Conservation (phyloP, 2,797 vertebrate genomes). For the Rhincodon typus region DNA sequence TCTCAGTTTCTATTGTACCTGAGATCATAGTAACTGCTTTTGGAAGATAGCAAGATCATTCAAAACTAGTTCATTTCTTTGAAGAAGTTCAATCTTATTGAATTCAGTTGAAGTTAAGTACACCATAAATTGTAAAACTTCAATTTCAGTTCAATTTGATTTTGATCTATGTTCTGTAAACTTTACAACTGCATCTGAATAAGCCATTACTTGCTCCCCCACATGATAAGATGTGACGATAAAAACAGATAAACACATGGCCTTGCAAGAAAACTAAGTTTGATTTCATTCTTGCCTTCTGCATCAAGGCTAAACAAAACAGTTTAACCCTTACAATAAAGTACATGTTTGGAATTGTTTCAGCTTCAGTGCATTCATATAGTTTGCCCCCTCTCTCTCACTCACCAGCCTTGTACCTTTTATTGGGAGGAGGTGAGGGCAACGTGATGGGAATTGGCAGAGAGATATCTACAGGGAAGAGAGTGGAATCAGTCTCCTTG, state of each 20-base stretch:
- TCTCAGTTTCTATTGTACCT: neutral
- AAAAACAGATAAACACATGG: neutral
- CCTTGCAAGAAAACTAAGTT: neutral
- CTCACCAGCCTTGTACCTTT: too few relatives aligned
- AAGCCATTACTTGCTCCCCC: neutral
- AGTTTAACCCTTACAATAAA: neutral
- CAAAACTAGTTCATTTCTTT: slow-evolving; percentile 10
- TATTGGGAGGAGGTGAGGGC: too few relatives aligned
- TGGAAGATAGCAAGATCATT: neutral
- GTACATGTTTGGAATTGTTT: neutral
- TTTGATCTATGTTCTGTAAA: slow-evolving; percentile 5
- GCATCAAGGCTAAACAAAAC: neutral
- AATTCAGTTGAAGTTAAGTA: neutral
- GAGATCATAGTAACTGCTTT: neutral
- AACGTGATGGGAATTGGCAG: neutral
- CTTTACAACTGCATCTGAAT: neutral
- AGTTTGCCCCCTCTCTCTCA: too few relatives aligned
- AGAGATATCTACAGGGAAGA: neutral
- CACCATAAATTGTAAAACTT: neutral
- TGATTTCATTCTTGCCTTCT: neutral
- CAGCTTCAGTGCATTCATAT: too few relatives aligned
- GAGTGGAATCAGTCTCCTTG: neutral
- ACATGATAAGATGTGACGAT: neutral
- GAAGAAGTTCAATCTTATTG: neutral
- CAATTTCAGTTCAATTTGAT: neutral